phyloP scores from a whole-genome alignment of 2,888 invertebrate species.

The Hyalella azteca region DNA sequence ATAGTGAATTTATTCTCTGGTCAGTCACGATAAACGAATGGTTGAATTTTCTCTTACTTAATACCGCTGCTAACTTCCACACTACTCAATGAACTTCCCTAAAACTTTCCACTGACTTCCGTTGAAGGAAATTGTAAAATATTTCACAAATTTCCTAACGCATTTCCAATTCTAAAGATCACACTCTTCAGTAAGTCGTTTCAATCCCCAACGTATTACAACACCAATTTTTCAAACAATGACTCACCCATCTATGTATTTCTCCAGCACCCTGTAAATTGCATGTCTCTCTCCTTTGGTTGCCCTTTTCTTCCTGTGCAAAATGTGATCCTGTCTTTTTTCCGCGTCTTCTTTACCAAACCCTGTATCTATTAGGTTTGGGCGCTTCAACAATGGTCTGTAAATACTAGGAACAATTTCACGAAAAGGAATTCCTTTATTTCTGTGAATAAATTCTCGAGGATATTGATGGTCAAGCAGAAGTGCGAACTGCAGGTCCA shows the following conservation, averaged over 20 bases:
- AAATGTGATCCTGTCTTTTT: not conserved
- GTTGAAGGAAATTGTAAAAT: too few relatives aligned
- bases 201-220: too few relatives aligned
- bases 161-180: too few relatives aligned
- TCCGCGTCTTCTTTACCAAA: not conserved
- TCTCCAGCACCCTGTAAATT: constrained; percentile 1
- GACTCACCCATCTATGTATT: constrained; percentile 5
- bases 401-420: not conserved
- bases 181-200: too few relatives aligned
- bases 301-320: constrained; percentile 9
- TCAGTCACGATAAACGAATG: too few relatives aligned
- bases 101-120: too few relatives aligned
- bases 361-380: not conserved
- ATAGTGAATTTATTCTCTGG: too few relatives aligned
- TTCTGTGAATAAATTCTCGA: not conserved
- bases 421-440: not conserved
- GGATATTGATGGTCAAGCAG: not conserved
- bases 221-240: too few relatives aligned
- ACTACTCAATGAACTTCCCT: too few relatives aligned
- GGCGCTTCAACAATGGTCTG: not conserved
- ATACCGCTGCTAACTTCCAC: too few relatives aligned
- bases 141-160: too few relatives aligned
- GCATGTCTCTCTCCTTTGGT: not conserved
- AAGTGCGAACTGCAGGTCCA: constrained; percentile 6
- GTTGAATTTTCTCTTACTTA: too few relatives aligned